Conservation (phyloP, 1,140 invertebrate genomes). For the Holcopasites calliopsidis region DNA sequence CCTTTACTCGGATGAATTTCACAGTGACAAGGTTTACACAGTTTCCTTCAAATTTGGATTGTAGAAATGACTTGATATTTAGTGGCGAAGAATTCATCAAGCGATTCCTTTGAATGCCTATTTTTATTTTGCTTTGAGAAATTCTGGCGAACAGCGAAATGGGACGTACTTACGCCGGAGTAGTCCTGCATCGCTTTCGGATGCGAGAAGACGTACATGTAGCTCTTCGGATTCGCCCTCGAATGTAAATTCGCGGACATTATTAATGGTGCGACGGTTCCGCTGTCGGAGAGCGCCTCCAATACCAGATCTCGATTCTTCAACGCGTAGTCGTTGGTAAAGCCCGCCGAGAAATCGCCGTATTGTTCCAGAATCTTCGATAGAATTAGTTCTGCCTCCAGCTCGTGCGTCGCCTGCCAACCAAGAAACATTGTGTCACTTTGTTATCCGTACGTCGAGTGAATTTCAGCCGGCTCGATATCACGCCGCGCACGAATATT, state of each 20-base stretch:
- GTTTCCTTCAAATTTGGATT: no score
- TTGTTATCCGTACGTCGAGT: background rate
- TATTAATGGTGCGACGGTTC: constrained; percentile 87
- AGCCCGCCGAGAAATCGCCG: constrained; percentile 64
- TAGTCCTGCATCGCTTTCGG: constrained; percentile 73
- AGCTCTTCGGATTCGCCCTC: constrained; percentile 86
- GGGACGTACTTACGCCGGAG: constrained; percentile 68
- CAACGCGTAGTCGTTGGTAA: constrained; percentile 62
- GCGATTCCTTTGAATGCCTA: no score
- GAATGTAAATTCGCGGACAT: constrained; percentile 87
- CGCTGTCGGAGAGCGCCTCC: constrained; percentile 92
- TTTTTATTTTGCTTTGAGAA: background rate
- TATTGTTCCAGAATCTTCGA: constrained; percentile 83
- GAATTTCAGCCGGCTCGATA: constrained; percentile 12
- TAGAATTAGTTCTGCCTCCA: constrained; percentile 82
- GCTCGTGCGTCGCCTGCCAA: constrained; percentile 73
- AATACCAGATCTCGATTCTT: constrained; percentile 88
- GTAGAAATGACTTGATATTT: no score
- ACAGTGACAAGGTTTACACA: background rate
- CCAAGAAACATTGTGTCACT: constrained; percentile 32
- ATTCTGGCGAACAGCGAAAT: background rate
- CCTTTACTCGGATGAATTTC: constrained; percentile 26
- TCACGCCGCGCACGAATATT: background rate
- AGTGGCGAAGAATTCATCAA: no score
- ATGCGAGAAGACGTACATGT: constrained; percentile 94